Percentiles rank a stretch among this genome's conserved stretches.
These are phyloP conservation scores for Drosophila burlai DNA, from an alignment of 1,140 invertebrate genomes.

Conservation along the genomic window DNA sequence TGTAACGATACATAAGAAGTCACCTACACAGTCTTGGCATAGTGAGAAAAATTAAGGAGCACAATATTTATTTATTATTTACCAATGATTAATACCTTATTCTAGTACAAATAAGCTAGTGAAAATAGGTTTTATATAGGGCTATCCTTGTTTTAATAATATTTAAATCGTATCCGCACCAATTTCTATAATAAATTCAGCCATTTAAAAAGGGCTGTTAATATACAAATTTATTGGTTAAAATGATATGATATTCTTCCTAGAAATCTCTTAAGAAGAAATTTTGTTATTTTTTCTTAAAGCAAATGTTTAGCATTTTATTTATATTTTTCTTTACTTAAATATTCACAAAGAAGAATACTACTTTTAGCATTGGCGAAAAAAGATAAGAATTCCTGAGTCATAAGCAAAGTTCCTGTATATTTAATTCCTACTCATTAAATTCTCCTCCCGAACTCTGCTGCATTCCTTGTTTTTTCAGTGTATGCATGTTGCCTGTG, in stretches of 20 bases:
- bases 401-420: neutral
- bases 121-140: no score
- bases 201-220: no score
- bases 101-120: neutral
- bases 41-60: neutral
- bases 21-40: conserved; percentile 5
- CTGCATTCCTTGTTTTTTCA: neutral
- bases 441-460: no score
- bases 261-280: neutral
- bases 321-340: neutral
- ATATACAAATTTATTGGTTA: no score
- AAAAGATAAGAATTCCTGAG: neutral
- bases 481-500: conserved; percentile 33
- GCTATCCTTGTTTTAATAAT: no score
- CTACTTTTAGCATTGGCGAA: neutral
- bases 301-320: neutral
- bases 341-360: no score
- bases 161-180: no score
- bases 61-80: neutral
- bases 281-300: neutral
- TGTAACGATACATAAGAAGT: conserved; percentile 70
- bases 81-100: no score
- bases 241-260: neutral
- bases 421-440: neutral
- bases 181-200: no score